These are phyloP conservation scores for Metellina segmentata DNA, from an alignment of 2,888 invertebrate genomes.

Conservation along the genomic window DNA sequence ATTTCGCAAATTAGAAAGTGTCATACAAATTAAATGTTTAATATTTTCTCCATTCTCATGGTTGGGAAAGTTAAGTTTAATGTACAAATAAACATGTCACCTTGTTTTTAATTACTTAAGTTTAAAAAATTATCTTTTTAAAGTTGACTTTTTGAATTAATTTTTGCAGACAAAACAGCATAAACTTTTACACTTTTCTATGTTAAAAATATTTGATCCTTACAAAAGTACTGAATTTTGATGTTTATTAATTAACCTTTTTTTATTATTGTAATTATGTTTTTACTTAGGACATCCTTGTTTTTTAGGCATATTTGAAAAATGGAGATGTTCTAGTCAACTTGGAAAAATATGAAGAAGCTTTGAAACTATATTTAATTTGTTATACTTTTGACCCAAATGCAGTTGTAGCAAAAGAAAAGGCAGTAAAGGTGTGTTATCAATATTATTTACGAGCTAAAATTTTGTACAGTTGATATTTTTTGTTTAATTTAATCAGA, in stretches of 20 bases:
- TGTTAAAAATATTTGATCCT: too few relatives aligned
- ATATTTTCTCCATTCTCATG: too few relatives aligned
- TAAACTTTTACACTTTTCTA: too few relatives aligned
- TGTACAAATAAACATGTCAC: too few relatives aligned
- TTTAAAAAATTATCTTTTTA: too few relatives aligned
- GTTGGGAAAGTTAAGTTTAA: too few relatives aligned
- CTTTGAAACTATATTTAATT: conserved; percentile 83
- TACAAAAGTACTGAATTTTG: neutral
- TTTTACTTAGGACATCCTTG: neutral
- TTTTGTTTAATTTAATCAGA: neutral
- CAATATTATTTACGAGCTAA: neutral
- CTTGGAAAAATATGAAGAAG: conserved; percentile 84
- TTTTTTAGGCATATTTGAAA: conserved; percentile 83
- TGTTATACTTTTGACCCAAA: conserved; percentile 84
- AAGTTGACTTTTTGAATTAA: too few relatives aligned
- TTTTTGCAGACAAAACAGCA: too few relatives aligned
- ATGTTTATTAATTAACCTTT: neutral
- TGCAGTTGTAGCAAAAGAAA: conserved; percentile 83
- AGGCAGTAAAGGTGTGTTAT: conserved; percentile 82
- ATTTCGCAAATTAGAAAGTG: too few relatives aligned
- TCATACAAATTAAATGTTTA: too few relatives aligned
- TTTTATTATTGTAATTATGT: neutral
- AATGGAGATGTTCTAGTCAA: conserved; percentile 83
- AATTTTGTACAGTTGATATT: neutral
- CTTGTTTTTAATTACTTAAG: too few relatives aligned